phyloP scores from a whole-genome alignment of 2,888 invertebrate genomes.

The Limnephilus marmoratus region DNA sequence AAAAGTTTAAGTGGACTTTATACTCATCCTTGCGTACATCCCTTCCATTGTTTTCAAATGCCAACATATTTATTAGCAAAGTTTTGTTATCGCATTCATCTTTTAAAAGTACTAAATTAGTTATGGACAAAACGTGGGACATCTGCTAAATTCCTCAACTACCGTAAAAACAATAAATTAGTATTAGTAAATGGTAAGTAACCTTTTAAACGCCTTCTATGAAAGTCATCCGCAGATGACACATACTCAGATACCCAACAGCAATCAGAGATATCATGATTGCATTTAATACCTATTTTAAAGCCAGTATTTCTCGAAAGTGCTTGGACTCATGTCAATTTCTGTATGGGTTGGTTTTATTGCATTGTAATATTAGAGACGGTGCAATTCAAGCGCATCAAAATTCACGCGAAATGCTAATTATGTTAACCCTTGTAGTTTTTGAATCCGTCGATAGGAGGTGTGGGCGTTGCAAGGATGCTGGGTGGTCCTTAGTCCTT shows the following conservation, averaged over 20 bases:
- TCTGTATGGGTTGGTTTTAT: background rate
- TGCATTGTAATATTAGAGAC: background rate
- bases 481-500: slow-evolving; percentile 59
- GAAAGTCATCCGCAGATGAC: background rate
- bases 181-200: background rate
- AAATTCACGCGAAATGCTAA: background rate
- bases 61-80: background rate
- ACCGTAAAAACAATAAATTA: background rate
- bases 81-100: background rate
- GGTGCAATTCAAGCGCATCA: background rate
- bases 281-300: background rate
- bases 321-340: background rate
- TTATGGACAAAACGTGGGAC: background rate
- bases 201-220: background rate
- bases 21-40: slow-evolving; percentile 11
- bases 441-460: background rate
- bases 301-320: background rate
- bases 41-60: background rate
- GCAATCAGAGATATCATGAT: background rate
- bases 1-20: slow-evolving; percentile 61
- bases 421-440: background rate
- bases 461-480: slow-evolving; percentile 35
- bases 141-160: background rate
- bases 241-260: background rate
- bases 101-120: background rate